Base-by-base conservation (phyloP, 2,888 invertebrate species). In the Rhagophthalmus giganteus region DNA sequence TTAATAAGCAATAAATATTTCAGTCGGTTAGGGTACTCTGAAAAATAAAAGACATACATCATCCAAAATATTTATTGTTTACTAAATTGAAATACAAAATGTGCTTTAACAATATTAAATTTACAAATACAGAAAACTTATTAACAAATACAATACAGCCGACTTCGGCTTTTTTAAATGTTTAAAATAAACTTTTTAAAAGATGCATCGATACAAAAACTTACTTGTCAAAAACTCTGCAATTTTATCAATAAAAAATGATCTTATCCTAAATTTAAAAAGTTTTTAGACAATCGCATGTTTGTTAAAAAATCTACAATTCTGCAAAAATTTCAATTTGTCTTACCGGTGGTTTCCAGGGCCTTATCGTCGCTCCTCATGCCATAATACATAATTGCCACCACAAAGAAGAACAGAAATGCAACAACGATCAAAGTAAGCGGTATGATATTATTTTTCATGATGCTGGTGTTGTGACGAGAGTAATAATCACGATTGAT, bases 381-480 rank as follows among this genome's bases (percentile, higher is more conserved):
- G 61, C 85, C 85, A 72, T 85, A 76, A 72, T 87, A 87, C 75
- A 85, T 77, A 63, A 85, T 80, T 61, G 81, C 81, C 64, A 87
- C 77, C 61, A 81, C 74, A 68, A 83, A 75, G 77, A 87, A 84
- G 76, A 87, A 87, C 68, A 83, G 75, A 47, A 81, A 76, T 4
- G 82, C 80, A 28, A 81, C 74, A 10, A 77, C 81, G 46, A 86
- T 78, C 28, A 87, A 77, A 28, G 83, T 78, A 55, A 83, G 79
- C 1, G 86, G 85, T 40, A 86, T 83, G 33, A 85, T 72, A 64
- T 83, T 83, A 64, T 80, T 82, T 63, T 80, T 81, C 58, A 80
- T 70, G 10, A 38, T 48, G 39, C 37, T 49, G 8, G 38, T 37
- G 3, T 57, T 45, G 10, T 55, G 58, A 8, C 46, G 55, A 1